Evolutionary conservation across 2,797 vertebrate genomes (phyloP).

Genomic region (Anableps anableps): DNA sequence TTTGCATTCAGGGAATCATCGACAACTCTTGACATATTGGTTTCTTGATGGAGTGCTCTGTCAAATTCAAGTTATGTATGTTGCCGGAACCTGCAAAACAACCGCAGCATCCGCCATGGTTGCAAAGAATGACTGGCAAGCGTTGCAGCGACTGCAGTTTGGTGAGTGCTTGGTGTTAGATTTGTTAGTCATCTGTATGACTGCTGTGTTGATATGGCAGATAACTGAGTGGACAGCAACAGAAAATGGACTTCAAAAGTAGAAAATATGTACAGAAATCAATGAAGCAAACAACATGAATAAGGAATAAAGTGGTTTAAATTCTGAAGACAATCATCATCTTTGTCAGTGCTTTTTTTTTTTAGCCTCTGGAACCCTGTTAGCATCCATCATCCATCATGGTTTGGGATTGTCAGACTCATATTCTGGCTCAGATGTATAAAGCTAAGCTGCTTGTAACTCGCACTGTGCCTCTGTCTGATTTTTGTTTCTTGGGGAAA

Average conservation of each 20-base stretch:
- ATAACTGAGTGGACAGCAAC: background rate
- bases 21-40: too few relatives aligned
- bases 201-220: background rate
- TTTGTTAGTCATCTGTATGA: background rate
- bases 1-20: background rate
- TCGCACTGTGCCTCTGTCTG: background rate
- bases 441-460: background rate
- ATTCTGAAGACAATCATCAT: background rate
- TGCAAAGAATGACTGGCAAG: too few relatives aligned
- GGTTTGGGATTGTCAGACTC: background rate
- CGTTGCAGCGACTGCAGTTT: background rate
- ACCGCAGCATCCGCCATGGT: too few relatives aligned
- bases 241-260: background rate
- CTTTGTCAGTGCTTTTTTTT: background rate
- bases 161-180: background rate
- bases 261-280: background rate
- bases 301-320: background rate
- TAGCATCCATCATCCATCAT: background rate
- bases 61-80: too few relatives aligned
- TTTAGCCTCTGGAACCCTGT: background rate
- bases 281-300: background rate
- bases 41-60: background rate
- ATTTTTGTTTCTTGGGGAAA: background rate
- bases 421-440: background rate
- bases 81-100: too few relatives aligned